Conservation (phyloP, 2,888 invertebrate genomes). For the Sarcophaga rosellei region DNA sequence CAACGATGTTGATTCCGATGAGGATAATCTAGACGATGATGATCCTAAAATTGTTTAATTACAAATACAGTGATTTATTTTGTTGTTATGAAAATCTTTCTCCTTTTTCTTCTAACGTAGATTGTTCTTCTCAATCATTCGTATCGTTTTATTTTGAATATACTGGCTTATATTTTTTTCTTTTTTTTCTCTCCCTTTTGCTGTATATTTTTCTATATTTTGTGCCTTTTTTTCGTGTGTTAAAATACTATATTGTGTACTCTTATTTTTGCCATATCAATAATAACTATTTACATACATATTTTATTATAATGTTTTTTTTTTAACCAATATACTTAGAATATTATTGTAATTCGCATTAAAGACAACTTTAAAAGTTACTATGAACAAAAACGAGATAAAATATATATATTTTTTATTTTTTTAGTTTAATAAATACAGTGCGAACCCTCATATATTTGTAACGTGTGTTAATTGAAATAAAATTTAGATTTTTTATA, state of each 20-base stretch:
- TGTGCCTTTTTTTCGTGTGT: constrained; percentile 56
- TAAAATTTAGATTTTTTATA: constrained; percentile 15
- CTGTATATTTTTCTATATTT: constrained; percentile 27
- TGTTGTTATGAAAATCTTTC: constrained; percentile 26
- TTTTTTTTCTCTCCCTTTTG: not conserved
- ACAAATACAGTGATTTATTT: constrained; percentile 2
- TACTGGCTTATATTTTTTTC: not conserved
- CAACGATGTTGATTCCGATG: constrained; percentile 68
- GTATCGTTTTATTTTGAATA: too few species aligned
- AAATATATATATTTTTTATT: not conserved
- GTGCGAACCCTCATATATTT: constrained; percentile 3
- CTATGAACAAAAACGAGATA: constrained; percentile 36
- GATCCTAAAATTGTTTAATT: constrained; percentile 66
- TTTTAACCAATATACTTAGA: constrained; percentile 15
- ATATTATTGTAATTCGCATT: constrained; percentile 45
- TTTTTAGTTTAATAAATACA: not conserved
- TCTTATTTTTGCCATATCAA: constrained; percentile 56
- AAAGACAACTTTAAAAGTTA: constrained; percentile 63
- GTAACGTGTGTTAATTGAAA: constrained; percentile 14
- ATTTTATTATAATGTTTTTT: constrained; percentile 27
- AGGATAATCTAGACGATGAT: constrained; percentile 61
- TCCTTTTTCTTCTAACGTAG: too few species aligned
- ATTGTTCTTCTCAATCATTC: not conserved
- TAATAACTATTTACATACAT: constrained; percentile 20
- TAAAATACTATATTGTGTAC: constrained; percentile 44